Evolutionary conservation across 1,140 invertebrate genomes (phyloP).

Genomic region (Lordiphosa clarofinis): DNA sequence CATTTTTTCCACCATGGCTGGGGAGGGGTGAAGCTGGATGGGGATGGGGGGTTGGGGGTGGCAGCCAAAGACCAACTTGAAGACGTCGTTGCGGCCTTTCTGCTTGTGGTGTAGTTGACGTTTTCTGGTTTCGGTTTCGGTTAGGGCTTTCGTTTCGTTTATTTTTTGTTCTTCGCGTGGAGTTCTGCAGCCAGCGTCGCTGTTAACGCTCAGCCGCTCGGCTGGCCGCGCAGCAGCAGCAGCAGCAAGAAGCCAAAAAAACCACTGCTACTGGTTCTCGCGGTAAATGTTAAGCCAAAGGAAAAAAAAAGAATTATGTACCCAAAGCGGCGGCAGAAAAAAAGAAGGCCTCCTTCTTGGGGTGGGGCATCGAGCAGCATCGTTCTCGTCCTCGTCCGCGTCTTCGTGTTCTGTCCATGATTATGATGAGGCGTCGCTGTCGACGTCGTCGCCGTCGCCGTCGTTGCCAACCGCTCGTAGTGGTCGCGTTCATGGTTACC

Average conservation of each 20-base stretch:
- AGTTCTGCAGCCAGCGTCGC: conserved; percentile 13
- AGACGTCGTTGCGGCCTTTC: conserved; percentile 74
- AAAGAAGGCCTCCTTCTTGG: conserved; percentile 23
- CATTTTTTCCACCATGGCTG: conserved; percentile 46
- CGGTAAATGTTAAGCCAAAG: conserved; percentile 79
- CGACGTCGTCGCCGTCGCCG: conserved; percentile 35
- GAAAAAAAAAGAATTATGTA: conserved; percentile 65
- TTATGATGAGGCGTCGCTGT: conserved; percentile 63
- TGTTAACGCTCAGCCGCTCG: conserved; percentile 4
- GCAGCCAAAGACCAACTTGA: conserved; percentile 43
- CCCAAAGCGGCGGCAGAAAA: conserved; percentile 21
- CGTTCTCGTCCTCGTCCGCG: conserved; percentile 14
- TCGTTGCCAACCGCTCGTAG: conserved; percentile 69
- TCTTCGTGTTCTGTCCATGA: conserved; percentile 45
- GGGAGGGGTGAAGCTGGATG: conserved; percentile 1
- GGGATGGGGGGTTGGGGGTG: no score
- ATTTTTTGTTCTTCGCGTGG: conserved; percentile 11
- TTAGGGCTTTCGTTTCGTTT: conserved; percentile 53
- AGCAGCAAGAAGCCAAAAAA: conserved; percentile 42
- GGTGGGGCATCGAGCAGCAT: conserved; percentile 15
- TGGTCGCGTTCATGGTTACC: conserved; percentile 80
- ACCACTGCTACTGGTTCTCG: conserved; percentile 80
- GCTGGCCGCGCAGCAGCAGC: conserved; percentile 9
- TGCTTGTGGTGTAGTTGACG: conserved; percentile 77
- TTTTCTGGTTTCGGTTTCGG: conserved; percentile 75